Base-by-base conservation (phyloP, 2,797 vertebrate genomes). In the Microctenopoma steveboyesi region DNA sequence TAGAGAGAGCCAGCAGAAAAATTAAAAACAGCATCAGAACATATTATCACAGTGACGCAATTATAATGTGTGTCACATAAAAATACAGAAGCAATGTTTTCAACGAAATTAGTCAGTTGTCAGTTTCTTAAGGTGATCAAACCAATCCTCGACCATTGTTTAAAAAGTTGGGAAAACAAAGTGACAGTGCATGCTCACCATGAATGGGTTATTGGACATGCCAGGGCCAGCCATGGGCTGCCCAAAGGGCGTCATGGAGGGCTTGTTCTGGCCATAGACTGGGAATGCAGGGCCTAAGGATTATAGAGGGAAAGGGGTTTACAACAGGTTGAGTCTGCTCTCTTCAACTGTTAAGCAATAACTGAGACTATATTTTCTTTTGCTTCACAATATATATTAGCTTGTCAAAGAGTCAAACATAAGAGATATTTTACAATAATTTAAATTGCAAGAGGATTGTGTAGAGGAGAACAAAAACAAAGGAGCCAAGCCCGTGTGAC, bases 131-230 rank as follows among this genome's bases (percentile, higher is more conserved):
- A 52, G 15, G 5, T n/a, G 13, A 69, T 27, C n/a, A 37, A 52
- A 25, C 18, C 13, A 43, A 22, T 15, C 16, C 11, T 52, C 55
- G 25, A 5, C 43, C 35, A 30, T 14, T 48, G 50, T 25, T 59
- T 27, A 14, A 58, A 54, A 64, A 10, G 16, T 25, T n/a, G n/a
- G 9, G 4, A 16, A 62, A 74, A 70, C 2, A 39, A 27, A 16
- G 51, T 50, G 22, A 55, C 22, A 46, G 52, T 1, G 15, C 66
- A 73, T 73, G 64, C 95, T 96, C 82, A 98, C 98, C 97, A 98
- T 97, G 87, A 99, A 99, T 63, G 98, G 98, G 89, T 99, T 99
- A 94, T 94, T 97, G 92, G 96, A 94, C 84, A 98, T 94, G 89
- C 94, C 95, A 83, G 96, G 95, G 80, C 94, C 94, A 86, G 93